Evolutionary conservation across 2,113 vertebrate genomes (phyloP).

Genomic region (Lota lota): DNA sequence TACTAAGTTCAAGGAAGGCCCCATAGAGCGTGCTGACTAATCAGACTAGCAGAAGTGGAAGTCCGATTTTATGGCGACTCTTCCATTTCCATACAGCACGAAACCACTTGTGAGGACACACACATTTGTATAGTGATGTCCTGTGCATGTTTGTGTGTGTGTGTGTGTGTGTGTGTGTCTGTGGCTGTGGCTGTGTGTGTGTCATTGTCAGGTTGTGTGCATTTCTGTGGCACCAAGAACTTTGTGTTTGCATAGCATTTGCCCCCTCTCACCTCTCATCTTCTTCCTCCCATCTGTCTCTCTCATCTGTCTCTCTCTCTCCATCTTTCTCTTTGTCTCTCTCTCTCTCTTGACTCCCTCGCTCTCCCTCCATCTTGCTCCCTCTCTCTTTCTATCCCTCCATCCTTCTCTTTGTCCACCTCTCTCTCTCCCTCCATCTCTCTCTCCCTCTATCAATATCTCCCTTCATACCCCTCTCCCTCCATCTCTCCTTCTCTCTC

Average conservation of each 20-base stretch:
- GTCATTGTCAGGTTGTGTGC: conserved; percentile 6
- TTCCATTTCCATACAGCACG: conserved; percentile 44
- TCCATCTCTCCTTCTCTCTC: neutral
- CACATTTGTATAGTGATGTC: neutral
- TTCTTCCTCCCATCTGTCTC: too few species aligned
- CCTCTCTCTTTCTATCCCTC: neutral
- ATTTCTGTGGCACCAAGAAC: conserved; percentile 26
- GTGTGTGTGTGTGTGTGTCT: conserved; percentile 14
- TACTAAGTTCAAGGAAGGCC: conserved; percentile 34
- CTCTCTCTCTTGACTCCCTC: neutral
- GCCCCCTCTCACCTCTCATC: too few species aligned
- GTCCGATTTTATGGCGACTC: conserved; percentile 58
- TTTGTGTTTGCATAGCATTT: neutral
- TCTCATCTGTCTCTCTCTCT: neutral
- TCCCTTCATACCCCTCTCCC: neutral
- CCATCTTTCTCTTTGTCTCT: neutral
- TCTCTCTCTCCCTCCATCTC: conserved; percentile 5
- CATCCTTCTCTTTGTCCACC: neutral
- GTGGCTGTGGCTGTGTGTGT: neutral
- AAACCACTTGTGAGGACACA: conserved; percentile 14
- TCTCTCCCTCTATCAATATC: neutral
- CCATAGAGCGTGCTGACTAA: conserved; percentile 63
- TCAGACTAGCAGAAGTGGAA: conserved; percentile 65
- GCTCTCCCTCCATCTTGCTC: conserved; percentile 25
- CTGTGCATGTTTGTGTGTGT: conserved; percentile 45